Conservation (phyloP, 2,113 vertebrate genomes). For the Muntiacus muntjak region DNA sequence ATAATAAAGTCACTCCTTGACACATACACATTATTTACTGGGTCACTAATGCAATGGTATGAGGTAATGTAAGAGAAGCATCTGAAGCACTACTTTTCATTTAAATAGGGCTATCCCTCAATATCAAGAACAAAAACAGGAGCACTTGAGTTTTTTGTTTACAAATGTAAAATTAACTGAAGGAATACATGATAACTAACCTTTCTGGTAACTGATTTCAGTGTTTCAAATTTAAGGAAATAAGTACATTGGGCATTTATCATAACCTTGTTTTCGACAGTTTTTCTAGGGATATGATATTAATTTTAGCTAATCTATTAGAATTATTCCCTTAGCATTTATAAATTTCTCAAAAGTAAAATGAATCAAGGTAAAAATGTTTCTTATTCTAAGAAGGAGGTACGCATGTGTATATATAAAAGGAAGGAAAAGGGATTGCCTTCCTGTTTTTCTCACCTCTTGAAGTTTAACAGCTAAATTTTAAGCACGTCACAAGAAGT, state of each 20-base stretch:
- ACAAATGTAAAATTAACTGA: slow-evolving; percentile 29
- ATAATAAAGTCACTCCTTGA: not conserved
- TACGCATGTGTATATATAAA: not conserved
- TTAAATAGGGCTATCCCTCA: not conserved
- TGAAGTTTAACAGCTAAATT: slow-evolving; percentile 39
- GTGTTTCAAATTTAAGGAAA: slow-evolving; percentile 14
- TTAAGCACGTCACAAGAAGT: slow-evolving; percentile 20
- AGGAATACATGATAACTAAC: not conserved
- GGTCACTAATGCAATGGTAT: not conserved
- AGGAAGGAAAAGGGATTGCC: slow-evolving; percentile 31
- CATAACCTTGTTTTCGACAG: not conserved
- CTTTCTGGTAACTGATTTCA: slow-evolving; percentile 11
- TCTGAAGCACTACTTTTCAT: slow-evolving; percentile 4
- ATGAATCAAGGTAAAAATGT: not conserved
- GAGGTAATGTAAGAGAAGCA: not conserved
- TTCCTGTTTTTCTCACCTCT: slow-evolving; percentile 26
- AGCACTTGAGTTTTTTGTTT: not conserved
- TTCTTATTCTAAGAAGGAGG: slow-evolving; percentile 45
- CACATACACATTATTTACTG: not conserved
- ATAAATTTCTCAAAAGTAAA: slow-evolving; percentile 39
- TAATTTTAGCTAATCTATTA: slow-evolving; percentile 24
- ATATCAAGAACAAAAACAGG: not conserved
- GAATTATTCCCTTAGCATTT: slow-evolving; percentile 39
- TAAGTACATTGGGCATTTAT: not conserved
- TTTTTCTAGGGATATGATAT: not conserved